A percentile compares a stretch with the other conserved stretches of the same genome.
Conservation (phyloP, 2,888 invertebrate species). For the Clitarchus hookeri region DNA sequence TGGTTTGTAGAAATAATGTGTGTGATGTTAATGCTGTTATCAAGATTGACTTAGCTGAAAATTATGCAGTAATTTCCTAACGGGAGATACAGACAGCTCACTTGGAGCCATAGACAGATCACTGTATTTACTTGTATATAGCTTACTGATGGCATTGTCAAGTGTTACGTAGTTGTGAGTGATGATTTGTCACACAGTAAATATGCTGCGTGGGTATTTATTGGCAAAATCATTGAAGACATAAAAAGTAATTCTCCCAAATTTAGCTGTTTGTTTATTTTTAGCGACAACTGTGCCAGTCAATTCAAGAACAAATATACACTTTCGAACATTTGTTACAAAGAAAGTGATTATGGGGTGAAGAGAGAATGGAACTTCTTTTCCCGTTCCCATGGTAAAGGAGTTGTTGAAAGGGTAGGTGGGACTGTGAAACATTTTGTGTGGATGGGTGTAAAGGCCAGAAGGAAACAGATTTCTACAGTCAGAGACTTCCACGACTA, state of each 20-base stretch:
- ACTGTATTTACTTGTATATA: neutral
- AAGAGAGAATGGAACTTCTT: neutral
- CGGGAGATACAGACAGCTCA: neutral
- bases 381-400: neutral
- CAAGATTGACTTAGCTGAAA: slow-evolving; percentile 11
- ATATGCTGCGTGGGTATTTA: neutral
- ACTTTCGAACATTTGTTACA: neutral
- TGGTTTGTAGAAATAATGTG: neutral
- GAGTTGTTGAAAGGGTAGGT: neutral
- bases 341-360: neutral
- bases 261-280: neutral
- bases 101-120: neutral
- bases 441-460: neutral
- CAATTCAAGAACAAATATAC: slow-evolving; percentile 14
- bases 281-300: neutral
- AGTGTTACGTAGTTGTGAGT: neutral
- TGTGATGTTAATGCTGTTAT: neutral
- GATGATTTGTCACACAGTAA: slow-evolving; percentile 4
- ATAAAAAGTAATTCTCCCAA: neutral
- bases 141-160: neutral
- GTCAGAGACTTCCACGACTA: neutral
- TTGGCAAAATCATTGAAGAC: neutral
- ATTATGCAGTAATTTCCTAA: neutral
- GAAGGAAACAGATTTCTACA: neutral
- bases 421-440: neutral